Evolutionary conservation across 2,797 vertebrate genomes (phyloP), one percentile per base, ranked within the genome.

Genomic region (Gymnopithys bicolor): DNA sequence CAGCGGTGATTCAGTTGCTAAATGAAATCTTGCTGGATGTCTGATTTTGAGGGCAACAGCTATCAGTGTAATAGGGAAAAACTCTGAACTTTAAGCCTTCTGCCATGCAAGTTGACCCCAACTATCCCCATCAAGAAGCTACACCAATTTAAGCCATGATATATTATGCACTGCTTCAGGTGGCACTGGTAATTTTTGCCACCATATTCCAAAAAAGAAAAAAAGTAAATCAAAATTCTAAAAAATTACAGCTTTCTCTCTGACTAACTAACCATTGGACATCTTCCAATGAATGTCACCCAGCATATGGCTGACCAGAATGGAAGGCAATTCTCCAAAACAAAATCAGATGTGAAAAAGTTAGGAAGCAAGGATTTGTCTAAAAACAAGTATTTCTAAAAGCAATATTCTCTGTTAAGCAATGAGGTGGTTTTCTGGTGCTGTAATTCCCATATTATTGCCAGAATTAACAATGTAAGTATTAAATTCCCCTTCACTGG

Each of bases 251-350:
- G 85, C 67, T 86, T 95, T 81, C 70, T 90, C 18, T 51, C 62
- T 66, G 89, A 90, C 76, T 90, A 74, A 79, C 85, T 94, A 92
- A 84, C 79, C 32, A 46, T 25, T 95, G 89, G 84, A n/a, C 86
- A 81, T 18, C 73, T 91, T 93, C 93, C 87, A 96, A 19, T 3
- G 67, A 91, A 84, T 91, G 94, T 78, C 94, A 96, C 48, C 55
- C 69, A 94, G 66, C 93, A 94, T 95, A 94, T 93, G 95, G 94
- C 63, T 93, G 91, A 95, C 80, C 92, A 97, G 91, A 95, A 96
- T 79, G 95, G 32, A 41, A 93, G 83, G 93, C 93, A 95, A 78
- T 23, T n/a, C 67, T 94, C 90, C 91, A 94, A 90, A 94, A 90
- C 51, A 91, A 81, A 94, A 93, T 93, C 85, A 90, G 73, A 86